Evolutionary conservation across 30 jellyfish, hydroid and myxozoan genomes (phyloP).

Genomic region (Catostylus mosaicus): DNA sequence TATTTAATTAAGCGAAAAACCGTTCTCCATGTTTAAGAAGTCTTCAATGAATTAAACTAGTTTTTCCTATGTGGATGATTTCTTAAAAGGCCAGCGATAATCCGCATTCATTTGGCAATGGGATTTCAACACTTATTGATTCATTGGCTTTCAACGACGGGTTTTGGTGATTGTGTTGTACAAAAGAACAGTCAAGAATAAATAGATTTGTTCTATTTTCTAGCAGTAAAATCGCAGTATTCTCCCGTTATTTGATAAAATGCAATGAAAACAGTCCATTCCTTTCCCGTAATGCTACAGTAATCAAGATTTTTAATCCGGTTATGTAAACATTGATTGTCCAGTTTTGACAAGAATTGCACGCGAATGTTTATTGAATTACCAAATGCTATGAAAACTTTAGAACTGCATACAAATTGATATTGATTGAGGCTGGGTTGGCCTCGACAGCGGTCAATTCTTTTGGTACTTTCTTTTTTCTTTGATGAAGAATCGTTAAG

Average conservation of each 20-base stretch:
- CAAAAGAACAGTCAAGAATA: neutral
- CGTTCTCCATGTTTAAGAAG: too few species aligned
- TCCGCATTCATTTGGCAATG: too few species aligned
- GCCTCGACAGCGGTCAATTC: neutral
- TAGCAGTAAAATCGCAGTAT: neutral
- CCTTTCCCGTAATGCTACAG: neutral
- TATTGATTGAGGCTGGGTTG: neutral
- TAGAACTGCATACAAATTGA: neutral
- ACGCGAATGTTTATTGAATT: neutral
- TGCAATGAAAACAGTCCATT: neutral
- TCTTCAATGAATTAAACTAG: too few species aligned
- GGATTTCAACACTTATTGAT: neutral
- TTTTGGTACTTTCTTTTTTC: too few species aligned
- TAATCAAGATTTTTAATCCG: too few species aligned
- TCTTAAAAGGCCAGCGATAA: too few species aligned
- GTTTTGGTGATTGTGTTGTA: neutral
- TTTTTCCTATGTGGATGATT: too few species aligned
- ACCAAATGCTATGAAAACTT: neutral
- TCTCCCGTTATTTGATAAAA: neutral
- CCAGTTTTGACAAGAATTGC: neutral
- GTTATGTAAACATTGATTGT: neutral
- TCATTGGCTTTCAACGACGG: neutral
- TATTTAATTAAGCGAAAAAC: too few species aligned
- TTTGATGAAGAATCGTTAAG: too few species aligned
- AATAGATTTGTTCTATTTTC: neutral